Conservation (phyloP, 2,797 vertebrate genomes). For the Tamandua tetradactyla region DNA sequence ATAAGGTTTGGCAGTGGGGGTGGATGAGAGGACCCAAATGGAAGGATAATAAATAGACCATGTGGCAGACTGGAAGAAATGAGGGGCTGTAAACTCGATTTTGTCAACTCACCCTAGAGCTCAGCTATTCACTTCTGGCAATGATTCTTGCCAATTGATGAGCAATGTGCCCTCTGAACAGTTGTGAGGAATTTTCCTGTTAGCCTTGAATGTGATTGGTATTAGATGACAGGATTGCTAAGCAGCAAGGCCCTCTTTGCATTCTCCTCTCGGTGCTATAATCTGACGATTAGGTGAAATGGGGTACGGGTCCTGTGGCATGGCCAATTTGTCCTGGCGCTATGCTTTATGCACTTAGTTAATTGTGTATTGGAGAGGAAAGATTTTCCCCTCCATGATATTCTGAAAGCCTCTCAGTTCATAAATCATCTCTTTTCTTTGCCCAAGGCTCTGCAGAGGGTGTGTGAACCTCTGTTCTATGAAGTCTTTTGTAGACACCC, state of each 20-base stretch:
- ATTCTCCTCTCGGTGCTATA: slow-evolving; percentile 19
- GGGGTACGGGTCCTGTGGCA: not conserved
- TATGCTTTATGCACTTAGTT: slow-evolving; percentile 16
- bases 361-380: slow-evolving; percentile 33
- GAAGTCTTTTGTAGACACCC: not conserved
- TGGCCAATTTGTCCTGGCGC: slow-evolving; percentile 59
- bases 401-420: not conserved
- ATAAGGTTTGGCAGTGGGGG: not conserved
- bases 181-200: not conserved
- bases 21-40: not conserved
- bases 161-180: not conserved
- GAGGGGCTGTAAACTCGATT: not conserved
- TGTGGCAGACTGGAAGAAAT: not conserved
- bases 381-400: not conserved
- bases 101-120: not conserved
- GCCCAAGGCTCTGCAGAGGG: not conserved
- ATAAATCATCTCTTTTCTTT: slow-evolving; percentile 62
- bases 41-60: slow-evolving; percentile 10
- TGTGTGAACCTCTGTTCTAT: slow-evolving; percentile 18
- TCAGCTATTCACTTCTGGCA: not conserved
- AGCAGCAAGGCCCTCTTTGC: not conserved
- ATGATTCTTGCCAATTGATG: not conserved
- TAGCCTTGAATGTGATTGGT: not conserved
- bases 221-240: not conserved
- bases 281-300: not conserved